Evolutionary conservation across 2,888 invertebrate genomes (phyloP), one percentile per base, ranked within the genome.

Genomic region (Zele albiditarsus): DNA sequence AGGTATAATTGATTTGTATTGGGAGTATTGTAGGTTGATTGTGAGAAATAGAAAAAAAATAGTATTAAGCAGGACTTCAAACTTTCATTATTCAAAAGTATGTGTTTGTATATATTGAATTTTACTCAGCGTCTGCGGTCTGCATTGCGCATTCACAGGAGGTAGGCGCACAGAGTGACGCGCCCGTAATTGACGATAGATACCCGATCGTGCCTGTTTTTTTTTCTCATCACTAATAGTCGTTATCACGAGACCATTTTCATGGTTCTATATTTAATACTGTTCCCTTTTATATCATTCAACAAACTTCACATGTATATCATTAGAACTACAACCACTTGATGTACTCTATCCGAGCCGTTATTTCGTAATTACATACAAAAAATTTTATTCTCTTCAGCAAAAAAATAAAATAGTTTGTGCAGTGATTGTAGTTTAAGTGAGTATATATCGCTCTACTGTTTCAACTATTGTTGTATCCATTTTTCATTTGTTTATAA

Each of bases 111-210:
- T 77, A 20, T 82, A 79, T 82, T 83, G 80, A 81, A 81, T 78
- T 80, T 79, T 81, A 84, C 46, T n/a, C 16, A 2, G 5, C n/a
- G 84, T 83, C 87, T 85, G 86, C 87, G 85, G 84, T 83, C 87
- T 85, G 86, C 87, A 86, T 86, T 87, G 86, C 87, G 88, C 86
- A 87, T 87, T 85, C 84, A 83, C 84, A 78, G n/a, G n/a, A 83
- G 81, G 79, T 82, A 82, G 84, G 82, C 84, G 84, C 84, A 86
- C 82, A 82, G 84, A 80, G 79, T 81, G 79, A 80, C 80, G 80
- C 77, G 80, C 80, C 80, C n/a, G 81, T 81, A 82, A 80, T 81
- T 78, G 80, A 73, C 77, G 74, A 58, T 70, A 60, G 46, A 63
- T 76, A 69, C 74, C 66, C 63, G 66, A 75, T 73, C 71, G 73